Conservation (phyloP, 2,888 invertebrate genomes). For the Tridacna gigas region DNA sequence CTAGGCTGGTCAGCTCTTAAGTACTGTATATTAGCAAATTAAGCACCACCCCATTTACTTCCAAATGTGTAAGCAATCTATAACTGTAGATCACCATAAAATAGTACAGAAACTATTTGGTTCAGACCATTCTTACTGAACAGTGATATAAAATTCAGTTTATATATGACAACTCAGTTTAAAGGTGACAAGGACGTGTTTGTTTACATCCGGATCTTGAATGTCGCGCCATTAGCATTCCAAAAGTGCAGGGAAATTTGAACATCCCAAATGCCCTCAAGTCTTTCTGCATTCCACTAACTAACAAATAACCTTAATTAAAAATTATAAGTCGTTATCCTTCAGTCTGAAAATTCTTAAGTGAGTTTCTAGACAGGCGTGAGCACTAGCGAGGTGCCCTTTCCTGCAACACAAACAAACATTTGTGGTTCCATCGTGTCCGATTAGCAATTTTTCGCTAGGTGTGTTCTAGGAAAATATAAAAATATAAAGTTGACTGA, state of each 20-base stretch:
- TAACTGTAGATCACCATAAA: not conserved
- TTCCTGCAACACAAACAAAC: conserved; percentile 14
- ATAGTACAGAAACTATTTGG: not conserved
- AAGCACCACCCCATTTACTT: not conserved
- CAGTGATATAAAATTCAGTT: not conserved
- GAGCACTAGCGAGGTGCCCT: not conserved
- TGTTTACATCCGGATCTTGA: conserved; percentile 57
- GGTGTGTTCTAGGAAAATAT: conserved; percentile 27
- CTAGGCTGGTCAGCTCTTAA: not conserved
- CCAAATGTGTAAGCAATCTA: not conserved
- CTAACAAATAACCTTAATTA: no score
- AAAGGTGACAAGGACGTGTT: conserved; percentile 17
- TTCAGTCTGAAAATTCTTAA: no score
- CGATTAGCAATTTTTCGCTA: conserved; percentile 42
- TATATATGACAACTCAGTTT: no score
- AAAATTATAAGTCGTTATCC: no score
- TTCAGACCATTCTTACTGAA: not conserved
- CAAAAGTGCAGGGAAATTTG: conserved; percentile 81
- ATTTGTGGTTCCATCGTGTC: conserved; percentile 56
- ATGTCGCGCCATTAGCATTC: conserved; percentile 78
- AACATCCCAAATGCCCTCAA: conserved; percentile 59
- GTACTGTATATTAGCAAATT: not conserved
- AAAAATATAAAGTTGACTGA: conserved; percentile 24
- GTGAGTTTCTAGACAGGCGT: no score
- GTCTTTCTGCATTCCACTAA: no score